A percentile compares a stretch with the other conserved stretches of the same genome.
phyloP scores from a whole-genome alignment of 92 coral and sea anemone species.

The Hydrozoanthus gracilis region DNA sequence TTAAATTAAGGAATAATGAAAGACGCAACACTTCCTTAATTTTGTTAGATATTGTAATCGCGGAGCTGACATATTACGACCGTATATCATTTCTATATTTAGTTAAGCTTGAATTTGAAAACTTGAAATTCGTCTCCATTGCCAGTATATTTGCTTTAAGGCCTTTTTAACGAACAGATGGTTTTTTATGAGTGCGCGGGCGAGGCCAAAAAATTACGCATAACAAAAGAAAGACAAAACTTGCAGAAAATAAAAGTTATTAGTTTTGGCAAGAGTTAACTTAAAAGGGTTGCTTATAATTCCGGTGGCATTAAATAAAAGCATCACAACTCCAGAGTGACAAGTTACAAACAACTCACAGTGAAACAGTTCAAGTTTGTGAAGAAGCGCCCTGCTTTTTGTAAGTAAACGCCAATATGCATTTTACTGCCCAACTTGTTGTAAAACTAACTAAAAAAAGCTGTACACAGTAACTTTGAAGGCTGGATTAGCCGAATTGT shows the following conservation, averaged over 20 bases:
- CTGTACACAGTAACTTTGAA: background rate
- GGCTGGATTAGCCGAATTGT: background rate
- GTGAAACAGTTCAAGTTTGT: background rate
- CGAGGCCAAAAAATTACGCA: conserved; percentile 14
- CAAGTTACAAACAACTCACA: background rate
- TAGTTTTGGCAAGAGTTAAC: background rate
- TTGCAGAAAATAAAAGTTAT: conserved; percentile 19
- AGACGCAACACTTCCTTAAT: background rate
- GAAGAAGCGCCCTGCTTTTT: background rate
- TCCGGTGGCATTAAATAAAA: conserved; percentile 6
- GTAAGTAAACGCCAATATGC: background rate
- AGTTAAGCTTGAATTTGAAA: background rate
- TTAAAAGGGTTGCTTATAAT: conserved; percentile 5
- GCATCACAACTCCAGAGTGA: background rate
- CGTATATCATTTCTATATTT: background rate
- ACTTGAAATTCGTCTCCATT: background rate
- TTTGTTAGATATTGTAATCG: conserved; percentile 13
- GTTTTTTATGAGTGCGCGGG: conserved; percentile 28
- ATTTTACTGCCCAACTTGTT: background rate
- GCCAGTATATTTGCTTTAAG: background rate
- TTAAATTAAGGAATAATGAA: background rate
- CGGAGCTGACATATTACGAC: background rate
- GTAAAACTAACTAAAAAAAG: background rate
- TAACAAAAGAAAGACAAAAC: conserved; percentile 27
- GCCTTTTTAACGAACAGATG: conserved; percentile 12